Conservation (phyloP, 1,140 invertebrate genomes). For the Lordiphosa collinella region DNA sequence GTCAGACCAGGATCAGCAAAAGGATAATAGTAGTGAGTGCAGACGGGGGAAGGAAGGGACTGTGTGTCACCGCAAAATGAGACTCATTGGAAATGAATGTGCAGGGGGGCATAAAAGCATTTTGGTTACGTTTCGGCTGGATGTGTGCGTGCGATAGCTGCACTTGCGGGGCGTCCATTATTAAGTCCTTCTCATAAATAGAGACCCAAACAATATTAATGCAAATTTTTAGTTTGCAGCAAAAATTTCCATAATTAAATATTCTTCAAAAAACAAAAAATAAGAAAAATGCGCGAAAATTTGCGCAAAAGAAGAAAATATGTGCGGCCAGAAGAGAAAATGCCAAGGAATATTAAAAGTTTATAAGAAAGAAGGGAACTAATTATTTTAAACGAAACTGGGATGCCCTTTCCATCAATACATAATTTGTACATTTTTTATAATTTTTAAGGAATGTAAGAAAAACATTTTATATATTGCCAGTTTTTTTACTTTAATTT, state of each 20-base stretch:
- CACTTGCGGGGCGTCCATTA: slow-evolving; percentile 1
- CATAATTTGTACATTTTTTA: no score
- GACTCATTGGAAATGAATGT: slow-evolving; percentile 73
- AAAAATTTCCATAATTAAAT: slow-evolving; percentile 73
- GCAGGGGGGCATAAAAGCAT: slow-evolving; percentile 53
- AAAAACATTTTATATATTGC: no score
- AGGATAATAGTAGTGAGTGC: slow-evolving; percentile 19
- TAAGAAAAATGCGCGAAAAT: slow-evolving; percentile 31
- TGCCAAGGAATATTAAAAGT: slow-evolving; percentile 23
- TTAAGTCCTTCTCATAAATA: slow-evolving; percentile 22
- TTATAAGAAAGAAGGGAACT: slow-evolving; percentile 3
- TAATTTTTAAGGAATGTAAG: no score
- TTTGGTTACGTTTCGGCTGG: slow-evolving; percentile 52
- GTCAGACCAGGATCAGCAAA: slow-evolving; percentile 47
- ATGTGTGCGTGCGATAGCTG: slow-evolving; percentile 14
- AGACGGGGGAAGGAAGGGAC: slow-evolving; percentile 11
- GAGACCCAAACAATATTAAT: slow-evolving; percentile 63
- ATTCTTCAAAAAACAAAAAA: slow-evolving; percentile 23
- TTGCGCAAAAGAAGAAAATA: slow-evolving; percentile 49
- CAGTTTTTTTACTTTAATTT: no score
- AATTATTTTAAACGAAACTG: background rate
- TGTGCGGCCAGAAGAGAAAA: slow-evolving; percentile 49
- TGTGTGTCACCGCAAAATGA: slow-evolving; percentile 70
- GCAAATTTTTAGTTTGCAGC: slow-evolving; percentile 34
- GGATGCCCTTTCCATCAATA: slow-evolving; percentile 12